phyloP scores from a whole-genome alignment of 2,888 invertebrate genomes.

The Brachynemurus nebulosus region DNA sequence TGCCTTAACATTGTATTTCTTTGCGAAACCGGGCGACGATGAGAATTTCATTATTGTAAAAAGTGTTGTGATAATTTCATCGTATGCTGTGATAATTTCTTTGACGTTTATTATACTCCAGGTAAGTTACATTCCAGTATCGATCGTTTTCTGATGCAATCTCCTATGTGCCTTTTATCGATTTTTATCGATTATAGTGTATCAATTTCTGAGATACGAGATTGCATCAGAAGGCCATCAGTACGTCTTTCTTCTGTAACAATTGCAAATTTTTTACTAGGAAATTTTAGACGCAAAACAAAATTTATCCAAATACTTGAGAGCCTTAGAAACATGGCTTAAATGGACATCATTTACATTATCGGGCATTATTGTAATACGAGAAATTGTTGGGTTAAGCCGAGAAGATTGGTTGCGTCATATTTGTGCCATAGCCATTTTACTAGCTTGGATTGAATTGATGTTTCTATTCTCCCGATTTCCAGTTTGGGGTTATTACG shows the following conservation, averaged over 20 bases:
- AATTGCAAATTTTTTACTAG: slow-evolving; percentile 24
- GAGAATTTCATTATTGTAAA: too few relatives aligned
- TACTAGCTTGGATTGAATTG: slow-evolving; percentile 41
- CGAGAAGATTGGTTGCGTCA: slow-evolving; percentile 34
- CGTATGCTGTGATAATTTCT: too few relatives aligned
- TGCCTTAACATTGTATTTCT: slow-evolving; percentile 29
- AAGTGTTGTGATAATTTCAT: too few relatives aligned
- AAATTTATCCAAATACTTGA: slow-evolving; percentile 35
- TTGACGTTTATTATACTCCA: too few relatives aligned
- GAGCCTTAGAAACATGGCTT: slow-evolving; percentile 41
- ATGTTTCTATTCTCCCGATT: slow-evolving; percentile 42
- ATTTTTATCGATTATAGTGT: too few relatives aligned
- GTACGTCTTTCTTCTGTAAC: too few relatives aligned
- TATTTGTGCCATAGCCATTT: slow-evolving; percentile 36
- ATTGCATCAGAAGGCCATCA: too few relatives aligned
- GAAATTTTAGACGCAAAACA: slow-evolving; percentile 39
- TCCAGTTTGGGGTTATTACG: slow-evolving; percentile 43
- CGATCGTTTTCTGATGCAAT: too few relatives aligned
- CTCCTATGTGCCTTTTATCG: too few relatives aligned
- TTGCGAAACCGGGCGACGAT: too few relatives aligned
- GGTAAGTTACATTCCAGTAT: too few relatives aligned
- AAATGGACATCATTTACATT: slow-evolving; percentile 37
- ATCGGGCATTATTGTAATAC: slow-evolving; percentile 32
- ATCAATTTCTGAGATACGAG: too few relatives aligned
- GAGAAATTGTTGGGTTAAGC: slow-evolving; percentile 25